These are phyloP conservation scores for Premnoplex brunnescens DNA, from an alignment of 2,797 vertebrate genomes.

Conservation along the genomic window DNA sequence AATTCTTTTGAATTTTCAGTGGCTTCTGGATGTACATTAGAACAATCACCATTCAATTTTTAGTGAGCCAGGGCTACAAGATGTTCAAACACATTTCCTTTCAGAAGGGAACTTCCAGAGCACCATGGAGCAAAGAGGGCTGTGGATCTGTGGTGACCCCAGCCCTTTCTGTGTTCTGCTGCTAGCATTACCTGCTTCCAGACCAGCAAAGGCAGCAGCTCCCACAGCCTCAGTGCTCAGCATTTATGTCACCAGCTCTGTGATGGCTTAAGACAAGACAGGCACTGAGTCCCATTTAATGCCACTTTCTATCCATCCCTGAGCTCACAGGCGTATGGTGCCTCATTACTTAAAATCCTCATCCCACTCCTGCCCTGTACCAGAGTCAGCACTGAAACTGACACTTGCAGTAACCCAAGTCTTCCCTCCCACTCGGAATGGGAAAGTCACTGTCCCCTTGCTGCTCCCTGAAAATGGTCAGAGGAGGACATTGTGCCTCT, in stretches of 20 bases:
- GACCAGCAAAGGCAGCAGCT: not conserved
- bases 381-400: not conserved
- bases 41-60: not conserved
- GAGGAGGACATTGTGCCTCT: not conserved
- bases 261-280: not conserved
- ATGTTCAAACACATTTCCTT: not conserved
- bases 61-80: not conserved
- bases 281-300: not conserved
- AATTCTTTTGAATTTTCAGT: not conserved
- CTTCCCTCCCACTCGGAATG: not conserved
- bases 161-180: not conserved
- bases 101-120: not conserved
- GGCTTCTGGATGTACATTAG: not conserved
- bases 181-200: not conserved
- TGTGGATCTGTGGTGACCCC: not conserved
- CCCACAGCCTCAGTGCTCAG: not conserved
- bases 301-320: slow-evolving; percentile 14
- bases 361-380: not conserved
- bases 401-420: not conserved
- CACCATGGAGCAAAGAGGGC: not conserved
- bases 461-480: not conserved
- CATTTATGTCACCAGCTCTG: not conserved
- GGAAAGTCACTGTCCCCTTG: not conserved
- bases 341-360: slow-evolving; percentile 26
- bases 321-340: not conserved